Evolutionary conservation across 2,113 vertebrate genomes (phyloP).

Genomic region (Tinamus guttatus): DNA sequence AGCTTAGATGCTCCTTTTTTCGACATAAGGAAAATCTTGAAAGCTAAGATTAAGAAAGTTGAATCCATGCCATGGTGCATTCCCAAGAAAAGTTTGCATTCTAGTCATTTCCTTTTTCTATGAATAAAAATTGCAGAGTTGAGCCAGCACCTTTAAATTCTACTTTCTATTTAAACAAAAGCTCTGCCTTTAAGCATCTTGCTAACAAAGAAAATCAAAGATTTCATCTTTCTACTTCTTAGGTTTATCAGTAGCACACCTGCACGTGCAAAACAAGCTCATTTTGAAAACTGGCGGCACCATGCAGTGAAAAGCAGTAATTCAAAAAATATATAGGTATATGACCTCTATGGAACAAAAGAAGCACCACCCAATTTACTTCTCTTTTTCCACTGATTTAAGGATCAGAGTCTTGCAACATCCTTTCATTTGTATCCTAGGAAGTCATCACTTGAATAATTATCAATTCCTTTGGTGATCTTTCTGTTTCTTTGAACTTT

Average conservation of each 20-base stretch:
- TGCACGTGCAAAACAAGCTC: neutral
- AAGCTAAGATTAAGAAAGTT: neutral
- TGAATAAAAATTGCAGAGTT: neutral
- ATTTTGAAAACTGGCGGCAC: neutral
- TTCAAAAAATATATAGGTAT: neutral
- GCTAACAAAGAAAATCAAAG: neutral
- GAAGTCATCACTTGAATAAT: neutral
- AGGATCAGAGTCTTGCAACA: neutral
- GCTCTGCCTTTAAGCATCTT: neutral
- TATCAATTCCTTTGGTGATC: neutral
- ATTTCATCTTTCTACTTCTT: neutral
- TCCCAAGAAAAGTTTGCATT: neutral
- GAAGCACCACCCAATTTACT: neutral
- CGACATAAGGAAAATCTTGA: neutral
- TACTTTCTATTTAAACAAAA: neutral
- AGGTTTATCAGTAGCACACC: neutral
- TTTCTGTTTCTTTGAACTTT: neutral
- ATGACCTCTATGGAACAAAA: neutral
- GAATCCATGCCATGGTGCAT: neutral
- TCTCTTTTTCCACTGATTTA: neutral
- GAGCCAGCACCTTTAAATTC: neutral
- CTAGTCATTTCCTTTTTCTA: neutral
- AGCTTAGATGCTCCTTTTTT: neutral
- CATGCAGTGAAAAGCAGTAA: neutral
- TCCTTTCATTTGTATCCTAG: neutral